Evolutionary conservation across 2,888 invertebrate genomes (phyloP), one percentile per base, ranked within the genome.

Genomic region (Suillia variegata): DNA sequence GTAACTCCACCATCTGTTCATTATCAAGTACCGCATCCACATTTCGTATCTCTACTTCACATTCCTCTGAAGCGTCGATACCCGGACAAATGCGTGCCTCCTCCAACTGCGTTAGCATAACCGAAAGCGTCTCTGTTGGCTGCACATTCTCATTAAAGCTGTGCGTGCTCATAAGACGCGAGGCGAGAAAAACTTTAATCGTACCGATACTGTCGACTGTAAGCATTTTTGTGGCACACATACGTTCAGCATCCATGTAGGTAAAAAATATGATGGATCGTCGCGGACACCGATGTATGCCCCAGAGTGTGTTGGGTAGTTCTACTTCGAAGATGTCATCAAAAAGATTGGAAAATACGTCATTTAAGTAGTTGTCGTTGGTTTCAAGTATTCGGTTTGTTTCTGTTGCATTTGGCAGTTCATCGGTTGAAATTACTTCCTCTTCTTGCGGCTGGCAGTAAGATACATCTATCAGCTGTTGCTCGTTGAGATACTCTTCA

Each of bases 261-360:
- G 67, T 63, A 22, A 73, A 74, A 47, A 68, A 67, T 5, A 75
- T 58, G 2, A 66, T 54, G 26, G 65, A 66, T 15, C 69, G 70
- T 8, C 69, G 55, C 10, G 70, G 67, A 47, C 73, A 73, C 17
- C 71, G 67, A 63, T 75, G 74, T 10, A 70, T 61, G n/a, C 71
- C 75, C 73, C 74, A 75, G 1, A 73, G 34, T 1, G 70, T 68
- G 34, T 65, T 73, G 1, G 75, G 75, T 12, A 70, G 48, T 1
- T 62, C 54, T 0, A 75, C 64, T 58, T 71, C 69, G 51, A 62
- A 67, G 1, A 67, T 64, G 15, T 73, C 69, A 15, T 75, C 71
- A 51, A 69, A 74, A 1, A 74, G 42, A n/a, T 55, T 60, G 8
- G 69, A 67, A 55, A 67, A 70, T 21, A 70, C 62, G 21, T 66